Evolutionary conservation across 1,140 invertebrate genomes (phyloP), one percentile per base, ranked within the genome.

Genomic region (Halesus radiatus): DNA sequence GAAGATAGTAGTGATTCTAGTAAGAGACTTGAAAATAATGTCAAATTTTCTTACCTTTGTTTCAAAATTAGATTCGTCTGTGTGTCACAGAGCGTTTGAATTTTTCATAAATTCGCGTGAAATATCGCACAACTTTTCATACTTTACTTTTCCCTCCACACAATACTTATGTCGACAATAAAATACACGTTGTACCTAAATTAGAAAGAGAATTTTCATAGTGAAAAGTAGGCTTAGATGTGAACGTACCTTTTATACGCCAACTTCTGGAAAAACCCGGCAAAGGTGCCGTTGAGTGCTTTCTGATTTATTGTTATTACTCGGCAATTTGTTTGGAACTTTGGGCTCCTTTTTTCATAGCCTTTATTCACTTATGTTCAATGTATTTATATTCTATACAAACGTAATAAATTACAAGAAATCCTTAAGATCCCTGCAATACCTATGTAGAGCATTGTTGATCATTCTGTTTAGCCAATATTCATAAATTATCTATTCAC

Each of bases 231-330:
- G 54, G 70, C 50, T 74, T 56, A 26, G 70, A 54, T 29, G 53
- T 29, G 50, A 54, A 20, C 70, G 26, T 74, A 74, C 70, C 74
- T 76, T 76, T 60, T 62, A 60, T 76, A 22, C 32, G 29, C 50
- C 45, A 64, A 52, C 18, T 77, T 52, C 20, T 52, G 32, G 60
- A 77, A 77, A 77, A 77, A 52, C 50, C 58, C 58, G 10, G 18
- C 45, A n/a, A 77, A 77, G 76, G 76, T 77, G 76, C 32, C 53
- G 76, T 66, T 32, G 62, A 77, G 76, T 77, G 76, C 76, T 66
- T 53, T 66, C 60, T 77, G 76, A 77, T 77, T 77, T 77, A 77
- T 77, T 60, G 76, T 77, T 77, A 77, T 77, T 77, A 77, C 76
- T 77, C 54, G 26, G 76, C 58, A 77, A 77, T 77, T 77, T 66